Conservation (phyloP, 2,888 invertebrate species). For the Podotricha telesiphe region DNA sequence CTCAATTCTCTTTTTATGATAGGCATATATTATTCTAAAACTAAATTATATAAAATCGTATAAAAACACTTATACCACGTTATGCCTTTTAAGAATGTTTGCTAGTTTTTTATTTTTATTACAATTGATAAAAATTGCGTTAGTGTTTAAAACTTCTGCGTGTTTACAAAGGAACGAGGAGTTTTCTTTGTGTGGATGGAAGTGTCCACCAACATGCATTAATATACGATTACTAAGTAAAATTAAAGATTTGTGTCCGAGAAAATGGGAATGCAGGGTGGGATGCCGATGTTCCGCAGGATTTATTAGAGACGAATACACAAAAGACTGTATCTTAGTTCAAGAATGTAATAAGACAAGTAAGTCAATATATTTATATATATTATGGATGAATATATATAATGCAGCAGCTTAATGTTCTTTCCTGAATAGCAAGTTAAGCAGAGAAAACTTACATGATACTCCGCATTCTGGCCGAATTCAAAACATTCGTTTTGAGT, state of each 20-base stretch:
- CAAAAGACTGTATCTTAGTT: slow-evolving; percentile 64
- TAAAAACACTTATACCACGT: background rate
- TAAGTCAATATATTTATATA: no score
- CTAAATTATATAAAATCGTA: background rate
- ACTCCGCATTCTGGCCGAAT: no score
- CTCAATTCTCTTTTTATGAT: background rate
- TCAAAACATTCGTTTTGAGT: no score
- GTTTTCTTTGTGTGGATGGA: slow-evolving; percentile 71
- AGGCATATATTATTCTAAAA: background rate
- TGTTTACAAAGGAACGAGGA: slow-evolving; percentile 64
- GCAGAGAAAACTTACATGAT: no score
- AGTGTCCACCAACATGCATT: slow-evolving; percentile 73
- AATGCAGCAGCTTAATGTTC: no score
- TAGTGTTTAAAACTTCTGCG: slow-evolving; percentile 59
- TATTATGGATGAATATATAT: no score
- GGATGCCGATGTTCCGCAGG: slow-evolving; percentile 72
- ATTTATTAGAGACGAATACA: slow-evolving; percentile 66
- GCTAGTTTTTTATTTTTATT: slow-evolving; percentile 16
- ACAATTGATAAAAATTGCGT: slow-evolving; percentile 30
- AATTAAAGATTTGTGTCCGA: slow-evolving; percentile 53
- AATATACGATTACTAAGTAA: slow-evolving; percentile 58
- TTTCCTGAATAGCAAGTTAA: no score
- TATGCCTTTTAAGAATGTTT: slow-evolving; percentile 6
- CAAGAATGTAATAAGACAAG: slow-evolving; percentile 63
- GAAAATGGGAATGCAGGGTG: slow-evolving; percentile 69